Evolutionary conservation across 2,113 vertebrate genomes (phyloP), one percentile per base, ranked within the genome.

Genomic region (Xerus inauris): DNA sequence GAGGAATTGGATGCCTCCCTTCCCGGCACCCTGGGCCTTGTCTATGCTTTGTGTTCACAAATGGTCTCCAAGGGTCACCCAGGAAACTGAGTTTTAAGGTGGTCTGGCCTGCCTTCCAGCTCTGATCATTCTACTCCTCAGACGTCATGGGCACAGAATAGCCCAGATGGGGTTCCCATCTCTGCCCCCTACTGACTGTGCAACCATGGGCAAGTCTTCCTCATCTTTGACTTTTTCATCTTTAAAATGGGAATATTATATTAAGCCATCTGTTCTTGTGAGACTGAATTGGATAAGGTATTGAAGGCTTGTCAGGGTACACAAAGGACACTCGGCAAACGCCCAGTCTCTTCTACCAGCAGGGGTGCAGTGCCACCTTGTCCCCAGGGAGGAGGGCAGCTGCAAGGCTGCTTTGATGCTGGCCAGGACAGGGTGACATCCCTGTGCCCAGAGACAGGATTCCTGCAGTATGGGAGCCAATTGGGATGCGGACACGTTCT

Each of bases 301-400:
- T 20, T 35, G 32, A n/a, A 85, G 45, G 26, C 5, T 45, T 47
- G 11, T 42, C 51, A 81, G 38, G 57, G 40, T 1, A 6, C 24
- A 26, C 35, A 32, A n/a, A 86, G 82, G 8, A 62, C 57, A 45
- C 90, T 94, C 71, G 59, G 19, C 32, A 91, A 83, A 47, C 26
- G 38, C 7, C 71, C 12, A 3, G 45, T 32, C 32, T 93, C 96
- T 75, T 35, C 71, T 11, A 28, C 86, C 87, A 72, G 95, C 97
- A 97, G 96, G 95, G 89, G 87, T 98, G 24, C 30, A 47, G 54
- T 49, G 65, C 67, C 69, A 35, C n/a, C 67, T 86, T 42, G 84
- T 81, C 93, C 94, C 72, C 28, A n/a, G 69, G 91, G 96, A 98
- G 94, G 97, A 98, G 97, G 96, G 96, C 93, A 97, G 91, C 92